A percentile compares a stretch with the other conserved stretches of the same genome.
phyloP scores from a whole-genome alignment of 2,888 invertebrate genomes.

The Sylvicola cinctus region DNA sequence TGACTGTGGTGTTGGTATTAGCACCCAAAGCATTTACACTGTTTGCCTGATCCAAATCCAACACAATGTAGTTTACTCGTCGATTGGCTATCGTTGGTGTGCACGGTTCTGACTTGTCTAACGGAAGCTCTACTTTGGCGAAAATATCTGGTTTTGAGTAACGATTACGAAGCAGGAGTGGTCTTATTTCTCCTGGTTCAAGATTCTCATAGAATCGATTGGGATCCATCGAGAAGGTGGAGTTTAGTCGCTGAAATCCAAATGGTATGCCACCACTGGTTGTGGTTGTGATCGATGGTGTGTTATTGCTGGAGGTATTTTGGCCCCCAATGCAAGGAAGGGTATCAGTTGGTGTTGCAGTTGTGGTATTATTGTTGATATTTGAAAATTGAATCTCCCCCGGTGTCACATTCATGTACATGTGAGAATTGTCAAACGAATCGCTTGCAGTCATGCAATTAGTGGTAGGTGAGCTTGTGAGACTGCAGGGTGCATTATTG shows the following conservation, averaged over 20 bases:
- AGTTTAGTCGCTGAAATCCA: slow-evolving; percentile 1
- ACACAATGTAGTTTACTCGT: slow-evolving; percentile 22
- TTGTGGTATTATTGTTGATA: slow-evolving; percentile 13
- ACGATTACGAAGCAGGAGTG: slow-evolving; percentile 6
- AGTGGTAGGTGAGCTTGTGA: background rate
- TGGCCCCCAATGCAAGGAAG: no score
- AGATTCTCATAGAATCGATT: slow-evolving; percentile 12
- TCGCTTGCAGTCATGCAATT: slow-evolving; percentile 4
- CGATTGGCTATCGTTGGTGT: slow-evolving; percentile 7
- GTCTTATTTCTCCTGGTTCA: slow-evolving; percentile 9
- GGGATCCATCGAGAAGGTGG: slow-evolving; percentile 6
- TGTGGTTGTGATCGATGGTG: background rate
- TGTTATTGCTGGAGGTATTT: slow-evolving; percentile 1
- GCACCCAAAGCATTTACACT: background rate
- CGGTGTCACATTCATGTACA: slow-evolving; percentile 27
- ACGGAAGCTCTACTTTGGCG: slow-evolving; percentile 9
- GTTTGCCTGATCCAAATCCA: slow-evolving; percentile 20
- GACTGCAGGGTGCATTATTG: background rate
- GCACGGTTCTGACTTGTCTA: slow-evolving; percentile 5
- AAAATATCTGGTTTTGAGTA: slow-evolving; percentile 11
- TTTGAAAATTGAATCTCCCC: slow-evolving; percentile 13
- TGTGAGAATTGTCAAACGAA: slow-evolving; percentile 14
- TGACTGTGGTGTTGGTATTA: background rate
- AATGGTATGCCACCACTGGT: background rate
- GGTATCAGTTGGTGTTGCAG: background rate